Percentiles rank a stretch among this genome's conserved stretches.
phyloP scores from a whole-genome alignment of 2,888 invertebrate genomes.

The Catotricha subobsoleta region DNA sequence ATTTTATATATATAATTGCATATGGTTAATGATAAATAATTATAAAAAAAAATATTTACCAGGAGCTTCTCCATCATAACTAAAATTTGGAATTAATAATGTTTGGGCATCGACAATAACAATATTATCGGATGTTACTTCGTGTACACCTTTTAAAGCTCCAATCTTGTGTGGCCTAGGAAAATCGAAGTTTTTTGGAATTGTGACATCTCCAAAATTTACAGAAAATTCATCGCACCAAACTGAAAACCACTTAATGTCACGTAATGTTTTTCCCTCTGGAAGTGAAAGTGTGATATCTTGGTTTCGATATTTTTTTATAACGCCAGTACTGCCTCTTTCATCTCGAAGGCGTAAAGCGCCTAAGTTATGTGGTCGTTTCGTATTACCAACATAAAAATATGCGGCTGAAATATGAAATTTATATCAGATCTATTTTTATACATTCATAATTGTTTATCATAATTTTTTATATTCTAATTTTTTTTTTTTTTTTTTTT shows the following conservation, averaged over 20 bases:
- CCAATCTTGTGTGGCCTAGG: slow-evolving; percentile 70
- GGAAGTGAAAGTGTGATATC: slow-evolving; percentile 71
- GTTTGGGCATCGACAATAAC: slow-evolving; percentile 89
- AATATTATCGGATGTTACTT: slow-evolving; percentile 66
- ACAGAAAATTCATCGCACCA: slow-evolving; percentile 86
- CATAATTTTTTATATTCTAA: too few relatives aligned
- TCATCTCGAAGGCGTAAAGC: slow-evolving; percentile 62
- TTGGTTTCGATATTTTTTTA: slow-evolving; percentile 64
- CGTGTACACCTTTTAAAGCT: slow-evolving; percentile 61
- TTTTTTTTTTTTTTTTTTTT: too few relatives aligned
- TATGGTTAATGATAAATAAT: too few relatives aligned
- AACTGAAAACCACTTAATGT: slow-evolving; percentile 73
- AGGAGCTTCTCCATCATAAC: slow-evolving; percentile 83
- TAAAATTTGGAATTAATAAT: slow-evolving; percentile 72
- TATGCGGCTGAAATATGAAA: slow-evolving; percentile 65
- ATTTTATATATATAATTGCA: too few relatives aligned
- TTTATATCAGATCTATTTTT: too few relatives aligned
- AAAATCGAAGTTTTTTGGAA: slow-evolving; percentile 59
- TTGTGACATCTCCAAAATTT: slow-evolving; percentile 74
- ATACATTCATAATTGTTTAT: too few relatives aligned
- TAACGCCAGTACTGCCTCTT: slow-evolving; percentile 57
- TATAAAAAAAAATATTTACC: too few relatives aligned
- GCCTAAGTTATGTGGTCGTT: slow-evolving; percentile 47
- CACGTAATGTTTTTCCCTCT: slow-evolving; percentile 65
- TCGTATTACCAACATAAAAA: slow-evolving; percentile 69